phyloP scores from a whole-genome alignment of 2,888 invertebrate genomes.

The Cepaea hortensis region DNA sequence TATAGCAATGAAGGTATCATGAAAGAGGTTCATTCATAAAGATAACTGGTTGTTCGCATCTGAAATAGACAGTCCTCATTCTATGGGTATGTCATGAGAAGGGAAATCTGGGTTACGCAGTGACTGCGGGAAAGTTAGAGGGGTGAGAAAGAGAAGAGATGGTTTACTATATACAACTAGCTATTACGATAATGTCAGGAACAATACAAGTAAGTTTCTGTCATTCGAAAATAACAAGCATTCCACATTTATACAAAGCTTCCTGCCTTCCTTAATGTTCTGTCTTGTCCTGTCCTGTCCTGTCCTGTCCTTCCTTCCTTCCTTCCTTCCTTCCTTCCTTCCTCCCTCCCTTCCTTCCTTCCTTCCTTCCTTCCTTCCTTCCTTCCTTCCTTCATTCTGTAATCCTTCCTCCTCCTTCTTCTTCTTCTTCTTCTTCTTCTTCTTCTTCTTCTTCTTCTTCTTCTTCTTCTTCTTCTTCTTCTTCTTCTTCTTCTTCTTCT shows the following conservation, averaged over 20 bases:
- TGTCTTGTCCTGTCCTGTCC: constrained; percentile 35
- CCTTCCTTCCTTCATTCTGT: constrained; percentile 13
- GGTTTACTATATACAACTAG: too few relatives aligned
- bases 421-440: background rate
- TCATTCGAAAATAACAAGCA: too few relatives aligned
- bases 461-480: background rate
- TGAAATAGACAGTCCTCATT: too few relatives aligned
- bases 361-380: background rate
- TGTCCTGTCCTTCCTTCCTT: background rate
- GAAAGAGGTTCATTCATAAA: too few relatives aligned
- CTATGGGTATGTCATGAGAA: too few relatives aligned
- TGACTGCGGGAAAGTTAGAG: too few relatives aligned
- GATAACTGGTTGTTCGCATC: too few relatives aligned
- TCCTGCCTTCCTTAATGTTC: constrained; percentile 11
- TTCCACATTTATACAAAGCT: constrained; percentile 15
- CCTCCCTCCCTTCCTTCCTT: constrained; percentile 1
- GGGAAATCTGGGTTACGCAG: too few relatives aligned
- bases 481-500: background rate
- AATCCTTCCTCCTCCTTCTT: background rate
- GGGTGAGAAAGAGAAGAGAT: too few relatives aligned
- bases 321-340: constrained; percentile 15
- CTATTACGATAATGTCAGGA: too few relatives aligned
- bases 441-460: background rate
- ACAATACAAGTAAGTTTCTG: too few relatives aligned
- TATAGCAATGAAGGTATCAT: too few relatives aligned